Percentiles rank a stretch among this genome's conserved stretches.
Conservation (phyloP, 2,888 invertebrate genomes). For the Aphidoletes aphidimyza region DNA sequence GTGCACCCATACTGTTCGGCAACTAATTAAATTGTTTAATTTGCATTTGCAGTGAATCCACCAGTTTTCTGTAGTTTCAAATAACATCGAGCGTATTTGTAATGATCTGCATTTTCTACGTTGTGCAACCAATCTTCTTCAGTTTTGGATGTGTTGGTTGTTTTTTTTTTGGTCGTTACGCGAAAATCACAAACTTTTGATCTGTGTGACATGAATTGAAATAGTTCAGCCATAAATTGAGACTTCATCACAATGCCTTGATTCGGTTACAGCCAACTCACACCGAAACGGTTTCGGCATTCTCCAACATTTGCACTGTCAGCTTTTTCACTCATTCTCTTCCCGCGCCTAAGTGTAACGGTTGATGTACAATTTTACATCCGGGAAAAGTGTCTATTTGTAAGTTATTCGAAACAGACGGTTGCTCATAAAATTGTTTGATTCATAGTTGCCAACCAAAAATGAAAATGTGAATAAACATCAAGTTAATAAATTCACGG, state of each 20-base stretch:
- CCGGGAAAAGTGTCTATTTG: conserved; percentile 12
- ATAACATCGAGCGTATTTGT: background rate
- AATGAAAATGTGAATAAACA: background rate
- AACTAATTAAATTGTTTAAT: conserved; percentile 47
- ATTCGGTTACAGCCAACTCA: background rate
- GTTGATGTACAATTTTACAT: background rate
- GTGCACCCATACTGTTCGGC: conserved; percentile 27
- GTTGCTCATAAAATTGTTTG: conserved; percentile 39
- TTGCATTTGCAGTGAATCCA: background rate
- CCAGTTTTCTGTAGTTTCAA: background rate
- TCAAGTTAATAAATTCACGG: conserved; percentile 22
- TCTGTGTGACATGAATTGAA: background rate
- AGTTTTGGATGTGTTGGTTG: too few relatives aligned
- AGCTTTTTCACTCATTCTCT: background rate
- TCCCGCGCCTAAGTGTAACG: too few relatives aligned
- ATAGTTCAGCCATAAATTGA: background rate
- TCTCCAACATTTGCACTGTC: background rate
- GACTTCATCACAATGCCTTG: background rate
- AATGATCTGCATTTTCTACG: background rate
- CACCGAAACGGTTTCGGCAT: background rate
- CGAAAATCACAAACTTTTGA: background rate
- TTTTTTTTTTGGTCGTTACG: background rate
- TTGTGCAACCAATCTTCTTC: background rate
- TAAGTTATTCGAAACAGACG: background rate
- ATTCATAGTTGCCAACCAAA: background rate